Base-by-base conservation (phyloP, 2,888 invertebrate species). In the Caenorhabditis auriculariae region DNA sequence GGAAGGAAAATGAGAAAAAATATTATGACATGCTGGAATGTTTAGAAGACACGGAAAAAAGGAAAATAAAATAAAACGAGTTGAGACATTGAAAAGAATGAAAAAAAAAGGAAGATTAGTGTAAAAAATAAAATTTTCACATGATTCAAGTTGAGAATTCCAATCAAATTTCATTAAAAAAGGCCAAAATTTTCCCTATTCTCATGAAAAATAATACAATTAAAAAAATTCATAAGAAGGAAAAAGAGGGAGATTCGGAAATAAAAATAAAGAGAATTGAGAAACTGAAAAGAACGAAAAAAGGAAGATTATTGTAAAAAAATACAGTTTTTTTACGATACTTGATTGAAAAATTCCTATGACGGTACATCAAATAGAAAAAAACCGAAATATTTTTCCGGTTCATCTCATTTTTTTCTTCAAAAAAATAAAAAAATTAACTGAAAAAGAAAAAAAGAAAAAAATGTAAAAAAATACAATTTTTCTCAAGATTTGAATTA, bases 301-400 rank as follows among this genome's bases (percentile, higher is more conserved):
- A 46, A 47, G 26, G 23, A 24, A 47, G 24, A n/a, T 32, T 46
- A 5, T 43, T 46, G 32, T 32, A 17, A 32, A 43, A 43, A 21
- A 24, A 23, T 19, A n/a, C 28, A 45, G 23, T 4, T 38, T 41
- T 26, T 39, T 21, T 49, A 21, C 41, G 39, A 37, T 21, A 29
- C 17, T 37, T 37, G 38, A 49, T 17, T 38, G n/a, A 7, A 7
- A 38, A 38, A 32, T 32, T 32, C 12, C 12, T 7, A 12, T 32
- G 9, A 12, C 12, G 32, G 32, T 9, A 32, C 7, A 12, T 9
- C 7, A 32, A 12, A 32, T 32, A 32, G 32, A 7, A 12, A n/a
- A n/a, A n/a, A n/a, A n/a, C n/a, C n/a, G n/a, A n/a, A n/a, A n/a
- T n/a, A n/a, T n/a, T n/a, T n/a, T n/a, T n/a, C n/a, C n/a, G n/a